These are phyloP conservation scores for Odontocolon sp. DNA, from an alignment of 2,888 invertebrate species.

Conservation along the genomic window DNA sequence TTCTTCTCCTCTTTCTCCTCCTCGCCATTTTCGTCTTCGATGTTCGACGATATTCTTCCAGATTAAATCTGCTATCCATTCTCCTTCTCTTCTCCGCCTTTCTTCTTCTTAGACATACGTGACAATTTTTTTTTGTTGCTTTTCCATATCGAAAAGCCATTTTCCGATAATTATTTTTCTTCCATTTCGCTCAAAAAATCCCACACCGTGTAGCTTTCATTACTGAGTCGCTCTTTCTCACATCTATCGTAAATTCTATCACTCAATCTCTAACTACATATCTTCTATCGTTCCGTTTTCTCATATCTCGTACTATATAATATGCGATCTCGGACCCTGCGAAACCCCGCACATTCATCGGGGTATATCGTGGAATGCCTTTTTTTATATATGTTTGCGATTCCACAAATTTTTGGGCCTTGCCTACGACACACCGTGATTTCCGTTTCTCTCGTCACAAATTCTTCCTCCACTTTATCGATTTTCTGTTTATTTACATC, in stretches of 20 bases:
- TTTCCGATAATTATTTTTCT: conserved; percentile 64
- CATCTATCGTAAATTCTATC: conserved; percentile 36
- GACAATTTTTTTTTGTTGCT: conserved; percentile 69
- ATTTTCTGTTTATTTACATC: conserved; percentile 25
- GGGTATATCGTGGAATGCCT: conserved; percentile 60
- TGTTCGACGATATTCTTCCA: conserved; percentile 26
- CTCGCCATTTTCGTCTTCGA: conserved; percentile 30
- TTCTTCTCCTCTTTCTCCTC: conserved; percentile 4
- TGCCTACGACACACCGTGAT: conserved; percentile 38
- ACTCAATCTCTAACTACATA: conserved; percentile 53
- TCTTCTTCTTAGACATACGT: conserved; percentile 60
- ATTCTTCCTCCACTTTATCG: not conserved
- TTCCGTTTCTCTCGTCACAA: conserved; percentile 33
- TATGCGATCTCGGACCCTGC: conserved; percentile 54
- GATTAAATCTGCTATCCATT: not conserved
- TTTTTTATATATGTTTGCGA: conserved; percentile 69
- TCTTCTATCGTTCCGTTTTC: conserved; percentile 55
- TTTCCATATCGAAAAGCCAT: conserved; percentile 71
- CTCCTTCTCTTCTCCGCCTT: not conserved
- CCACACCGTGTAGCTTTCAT: conserved; percentile 42
- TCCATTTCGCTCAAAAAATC: conserved; percentile 45
- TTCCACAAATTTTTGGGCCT: conserved; percentile 53
- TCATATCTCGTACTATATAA: conserved; percentile 44
- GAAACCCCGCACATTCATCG: conserved; percentile 40
- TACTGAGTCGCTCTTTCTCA: not conserved